Percentiles rank a stretch among this genome's conserved stretches.
These are phyloP conservation scores for Luffia ferchaultella DNA, from an alignment of 2,888 invertebrate genomes.

Conservation along the genomic window DNA sequence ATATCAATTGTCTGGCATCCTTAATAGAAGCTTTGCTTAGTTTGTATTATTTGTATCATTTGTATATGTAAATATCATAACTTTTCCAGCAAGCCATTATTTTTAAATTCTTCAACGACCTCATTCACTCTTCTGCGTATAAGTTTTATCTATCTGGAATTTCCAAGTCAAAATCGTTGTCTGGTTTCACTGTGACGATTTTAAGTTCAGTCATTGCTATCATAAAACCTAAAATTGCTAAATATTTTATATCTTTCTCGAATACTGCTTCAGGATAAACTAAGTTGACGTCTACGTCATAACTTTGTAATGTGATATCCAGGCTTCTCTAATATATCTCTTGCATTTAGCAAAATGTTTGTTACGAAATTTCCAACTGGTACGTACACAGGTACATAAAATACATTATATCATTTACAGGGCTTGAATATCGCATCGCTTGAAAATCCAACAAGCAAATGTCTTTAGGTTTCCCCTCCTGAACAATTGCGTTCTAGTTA, in stretches of 20 bases:
- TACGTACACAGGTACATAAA: slow-evolving; percentile 44
- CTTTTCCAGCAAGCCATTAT: slow-evolving; percentile 33
- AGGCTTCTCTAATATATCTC: slow-evolving; percentile 34
- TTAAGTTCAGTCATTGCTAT: slow-evolving; percentile 38
- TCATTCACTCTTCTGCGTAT: slow-evolving; percentile 37
- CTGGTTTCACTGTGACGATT: slow-evolving; percentile 26
- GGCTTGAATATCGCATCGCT: slow-evolving; percentile 41
- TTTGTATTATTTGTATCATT: no score
- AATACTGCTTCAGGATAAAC: slow-evolving; percentile 33
- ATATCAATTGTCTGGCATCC: no score
- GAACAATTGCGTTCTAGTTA: slow-evolving; percentile 18
- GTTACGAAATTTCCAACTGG: slow-evolving; percentile 38
- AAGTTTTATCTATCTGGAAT: slow-evolving; percentile 22
- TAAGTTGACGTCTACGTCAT: slow-evolving; percentile 26
- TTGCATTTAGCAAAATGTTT: slow-evolving; percentile 30
- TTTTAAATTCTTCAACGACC: slow-evolving; percentile 32
- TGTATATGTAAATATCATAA: no score
- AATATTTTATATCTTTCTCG: slow-evolving; percentile 29
- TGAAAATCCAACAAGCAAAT: slow-evolving; percentile 48
- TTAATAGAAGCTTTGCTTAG: no score
- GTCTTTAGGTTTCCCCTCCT: slow-evolving; percentile 27
- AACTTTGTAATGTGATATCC: slow-evolving; percentile 26
- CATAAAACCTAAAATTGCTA: slow-evolving; percentile 35
- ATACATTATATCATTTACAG: slow-evolving; percentile 39
- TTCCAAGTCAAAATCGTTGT: slow-evolving; percentile 25